Conservation (phyloP, 2,113 vertebrate genomes). For the Sander lucioperca region DNA sequence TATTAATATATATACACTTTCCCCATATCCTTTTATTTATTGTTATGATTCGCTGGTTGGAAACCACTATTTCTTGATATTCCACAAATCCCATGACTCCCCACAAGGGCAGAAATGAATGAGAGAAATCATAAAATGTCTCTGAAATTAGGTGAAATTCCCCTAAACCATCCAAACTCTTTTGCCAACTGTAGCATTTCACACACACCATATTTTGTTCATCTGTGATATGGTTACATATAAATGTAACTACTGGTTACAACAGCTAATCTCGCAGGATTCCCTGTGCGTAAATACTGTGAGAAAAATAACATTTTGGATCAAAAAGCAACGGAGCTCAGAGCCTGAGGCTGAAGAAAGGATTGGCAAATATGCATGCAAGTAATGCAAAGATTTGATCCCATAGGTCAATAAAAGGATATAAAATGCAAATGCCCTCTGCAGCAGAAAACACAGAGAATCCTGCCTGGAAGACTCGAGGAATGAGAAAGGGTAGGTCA, state of each 20-base stretch:
- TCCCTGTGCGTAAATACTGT: too few relatives aligned
- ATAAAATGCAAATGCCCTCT: too few relatives aligned
- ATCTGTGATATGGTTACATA: not conserved
- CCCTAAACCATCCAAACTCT: not conserved
- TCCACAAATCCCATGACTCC: not conserved
- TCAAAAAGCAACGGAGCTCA: not conserved
- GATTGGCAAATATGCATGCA: not conserved
- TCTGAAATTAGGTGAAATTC: not conserved
- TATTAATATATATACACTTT: too few relatives aligned
- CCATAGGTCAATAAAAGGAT: not conserved
- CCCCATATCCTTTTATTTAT: not conserved
- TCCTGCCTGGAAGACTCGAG: not conserved
- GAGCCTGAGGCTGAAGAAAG: slow-evolving; percentile 1
- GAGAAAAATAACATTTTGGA: not conserved
- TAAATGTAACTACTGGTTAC: not conserved
- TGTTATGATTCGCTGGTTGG: too few relatives aligned
- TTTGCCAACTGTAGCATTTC: not conserved
- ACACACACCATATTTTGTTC: too few relatives aligned
- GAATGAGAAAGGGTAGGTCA: slow-evolving; percentile 30
- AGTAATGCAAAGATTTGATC: not conserved
- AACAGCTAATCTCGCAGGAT: too few relatives aligned
- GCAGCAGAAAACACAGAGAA: not conserved
- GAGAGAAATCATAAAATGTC: not conserved
- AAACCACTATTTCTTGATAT: not conserved
- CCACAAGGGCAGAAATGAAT: not conserved